These are phyloP conservation scores for Nymphalis polychloros DNA, from an alignment of 2,888 invertebrate species.

Conservation along the genomic window DNA sequence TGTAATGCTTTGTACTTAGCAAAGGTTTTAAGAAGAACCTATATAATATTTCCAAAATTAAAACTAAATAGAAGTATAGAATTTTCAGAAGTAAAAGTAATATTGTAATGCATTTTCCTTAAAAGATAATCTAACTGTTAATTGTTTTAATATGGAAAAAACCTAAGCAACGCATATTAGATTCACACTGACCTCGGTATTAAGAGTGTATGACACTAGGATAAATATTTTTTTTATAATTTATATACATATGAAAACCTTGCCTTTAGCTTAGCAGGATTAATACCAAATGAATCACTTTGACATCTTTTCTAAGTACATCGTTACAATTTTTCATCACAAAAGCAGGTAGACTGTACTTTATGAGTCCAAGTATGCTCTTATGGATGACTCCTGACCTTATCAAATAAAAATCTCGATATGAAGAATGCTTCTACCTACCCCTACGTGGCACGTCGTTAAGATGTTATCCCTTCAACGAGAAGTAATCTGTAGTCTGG, in stretches of 20 bases:
- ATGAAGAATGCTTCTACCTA: conserved; percentile 68
- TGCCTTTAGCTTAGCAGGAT: not conserved
- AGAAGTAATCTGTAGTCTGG: conserved; percentile 71
- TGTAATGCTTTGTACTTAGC: not conserved
- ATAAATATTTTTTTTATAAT: no score
- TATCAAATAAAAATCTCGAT: conserved; percentile 75
- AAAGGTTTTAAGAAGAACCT: not conserved
- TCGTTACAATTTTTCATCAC: not conserved
- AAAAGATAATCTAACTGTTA: no score
- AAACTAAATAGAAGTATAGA: no score
- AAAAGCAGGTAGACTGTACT: conserved; percentile 14
- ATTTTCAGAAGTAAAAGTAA: no score
- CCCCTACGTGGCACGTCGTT: conserved; percentile 69
- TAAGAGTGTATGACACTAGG: no score
- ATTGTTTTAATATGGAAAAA: no score
- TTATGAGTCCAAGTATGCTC: conserved; percentile 33
- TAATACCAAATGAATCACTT: not conserved
- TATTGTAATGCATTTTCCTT: no score
- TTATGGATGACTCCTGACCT: conserved; percentile 68
- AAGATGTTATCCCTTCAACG: conserved; percentile 77
- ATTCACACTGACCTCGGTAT: no score
- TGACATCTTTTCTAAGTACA: not conserved
- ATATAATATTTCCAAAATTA: no score
- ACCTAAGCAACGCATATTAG: no score
- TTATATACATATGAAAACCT: no score